A percentile compares a stretch with the other conserved stretches of the same genome.
Conservation (phyloP, 2,113 vertebrate species). For the Zeus faber region DNA sequence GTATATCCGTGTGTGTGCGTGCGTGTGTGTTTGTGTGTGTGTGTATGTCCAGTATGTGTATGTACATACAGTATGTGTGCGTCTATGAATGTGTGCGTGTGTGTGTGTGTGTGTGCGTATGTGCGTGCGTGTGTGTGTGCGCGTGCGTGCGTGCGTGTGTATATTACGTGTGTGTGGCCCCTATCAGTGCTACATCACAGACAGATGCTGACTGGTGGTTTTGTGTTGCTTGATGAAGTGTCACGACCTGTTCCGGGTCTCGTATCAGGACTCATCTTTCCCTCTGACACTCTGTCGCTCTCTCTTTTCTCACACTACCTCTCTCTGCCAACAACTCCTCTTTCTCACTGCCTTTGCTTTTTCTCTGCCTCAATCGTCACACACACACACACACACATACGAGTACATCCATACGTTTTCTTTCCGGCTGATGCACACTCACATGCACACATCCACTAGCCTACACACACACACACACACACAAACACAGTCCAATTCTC, state of each 20-base stretch:
- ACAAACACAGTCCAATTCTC: no score
- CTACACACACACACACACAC: no score
- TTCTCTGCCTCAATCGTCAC: not conserved
- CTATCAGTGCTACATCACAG: conserved; percentile 14
- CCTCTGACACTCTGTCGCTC: conserved; percentile 7
- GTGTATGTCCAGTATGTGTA: conserved; percentile 4
- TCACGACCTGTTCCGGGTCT: conserved; percentile 15
- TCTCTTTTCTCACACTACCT: not conserved
- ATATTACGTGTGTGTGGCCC: conserved; percentile 8
- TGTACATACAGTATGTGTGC: not conserved
- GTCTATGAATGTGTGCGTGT: not conserved
- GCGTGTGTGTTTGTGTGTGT: conserved; percentile 4
- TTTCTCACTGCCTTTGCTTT: not conserved
- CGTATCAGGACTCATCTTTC: conserved; percentile 29
- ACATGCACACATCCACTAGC: no score
- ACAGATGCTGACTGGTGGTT: conserved; percentile 30
- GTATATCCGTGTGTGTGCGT: not conserved
- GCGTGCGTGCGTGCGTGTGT: not conserved
- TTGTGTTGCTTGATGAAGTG: conserved; percentile 21
- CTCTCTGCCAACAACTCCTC: not conserved
- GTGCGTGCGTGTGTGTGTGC: conserved; percentile 7
- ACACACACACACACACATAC: no score
- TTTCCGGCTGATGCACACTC: no score
- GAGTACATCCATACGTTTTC: no score
- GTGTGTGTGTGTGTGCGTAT: conserved; percentile 9